Base-by-base conservation (phyloP, 1,140 invertebrate species). In the Drosophila subpulchrella region DNA sequence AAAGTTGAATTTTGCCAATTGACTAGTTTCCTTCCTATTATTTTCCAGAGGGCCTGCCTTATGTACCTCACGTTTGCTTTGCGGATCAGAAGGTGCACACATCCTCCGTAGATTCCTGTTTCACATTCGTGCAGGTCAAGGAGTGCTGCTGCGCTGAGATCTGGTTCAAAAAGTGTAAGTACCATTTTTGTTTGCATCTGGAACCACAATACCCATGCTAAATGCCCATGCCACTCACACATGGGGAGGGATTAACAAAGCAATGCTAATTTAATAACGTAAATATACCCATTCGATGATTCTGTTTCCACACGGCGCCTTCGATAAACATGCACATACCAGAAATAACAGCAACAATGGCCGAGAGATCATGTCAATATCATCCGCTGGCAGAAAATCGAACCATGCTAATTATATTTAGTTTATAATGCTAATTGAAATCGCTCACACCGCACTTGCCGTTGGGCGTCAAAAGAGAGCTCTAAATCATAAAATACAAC, bases 51-150 rank as follows among this genome's bases (percentile, higher is more conserved):
- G 93, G 93, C 44, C 93, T 95, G 42, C 94, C 93, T 32, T 95
- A 94, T 88, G 94, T 95, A 11, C 93, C 94, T 38, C 95, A 95
- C 83, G 94, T 94, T 10, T 95, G 95, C 75, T 94, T 94, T 73
- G 89, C 94, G 38, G 94, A 93, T 41, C 93, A 93, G 53, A 93
- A 94, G 81, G 81, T 93, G 50, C 95, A 94, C 81, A 93, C 92
- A 76, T 92, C 95, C 34, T 92, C 93, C 20, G 93, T 93, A 32
- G 93, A 89, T 32, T 93, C 95, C 75, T 95, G 95, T 74, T 94
- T 93, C 48, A 93, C 94, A 70, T 95, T 95, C 75, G 92, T 92
- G 51, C 93, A 94, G 81, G 74, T 95, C 42, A 93, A 94, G 67
- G 94, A 93, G 71, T 95, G 95, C 76, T 95, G 95, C 74, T 95